phyloP scores from a whole-genome alignment of 2,113 vertebrate species.

The Hoplias malabaricus region DNA sequence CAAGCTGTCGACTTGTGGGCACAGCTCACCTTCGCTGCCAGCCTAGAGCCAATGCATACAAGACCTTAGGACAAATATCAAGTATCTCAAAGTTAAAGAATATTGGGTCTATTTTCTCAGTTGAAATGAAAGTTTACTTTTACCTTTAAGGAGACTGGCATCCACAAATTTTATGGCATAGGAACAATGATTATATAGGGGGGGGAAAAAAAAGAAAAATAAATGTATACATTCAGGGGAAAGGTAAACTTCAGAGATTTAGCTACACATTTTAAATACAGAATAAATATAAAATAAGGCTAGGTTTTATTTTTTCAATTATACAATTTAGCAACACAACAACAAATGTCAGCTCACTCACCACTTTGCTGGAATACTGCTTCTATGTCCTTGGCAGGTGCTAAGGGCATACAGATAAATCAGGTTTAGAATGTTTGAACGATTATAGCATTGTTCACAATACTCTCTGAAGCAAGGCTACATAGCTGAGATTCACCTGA shows the following conservation, averaged over 20 bases:
- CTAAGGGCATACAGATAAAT: slow-evolving; percentile 54
- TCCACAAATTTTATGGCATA: neutral
- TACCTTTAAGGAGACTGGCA: slow-evolving; percentile 64
- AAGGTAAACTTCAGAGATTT: neutral
- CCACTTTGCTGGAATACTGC: slow-evolving; percentile 62
- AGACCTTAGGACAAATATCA: neutral
- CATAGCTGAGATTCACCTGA: slow-evolving; percentile 71
- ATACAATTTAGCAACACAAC: neutral
- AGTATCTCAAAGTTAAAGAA: neutral
- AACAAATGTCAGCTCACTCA: slow-evolving; percentile 44
- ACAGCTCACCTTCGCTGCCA: slow-evolving; percentile 79
- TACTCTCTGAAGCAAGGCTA: neutral
- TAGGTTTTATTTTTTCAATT: no score
- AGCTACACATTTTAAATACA: neutral
- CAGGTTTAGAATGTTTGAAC: neutral
- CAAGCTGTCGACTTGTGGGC: slow-evolving; percentile 54
- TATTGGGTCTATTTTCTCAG: neutral
- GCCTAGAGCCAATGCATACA: slow-evolving; percentile 58
- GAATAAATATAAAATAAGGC: no score
- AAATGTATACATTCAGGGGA: neutral
- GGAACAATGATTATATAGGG: slow-evolving; percentile 11
- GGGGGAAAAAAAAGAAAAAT: neutral
- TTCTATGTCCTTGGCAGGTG: slow-evolving; percentile 77
- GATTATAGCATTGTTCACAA: neutral
- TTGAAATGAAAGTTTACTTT: neutral